A percentile compares a stretch with the other conserved stretches of the same genome.
phyloP scores from a whole-genome alignment of 2,113 vertebrate species.

The Ameiurus melas region DNA sequence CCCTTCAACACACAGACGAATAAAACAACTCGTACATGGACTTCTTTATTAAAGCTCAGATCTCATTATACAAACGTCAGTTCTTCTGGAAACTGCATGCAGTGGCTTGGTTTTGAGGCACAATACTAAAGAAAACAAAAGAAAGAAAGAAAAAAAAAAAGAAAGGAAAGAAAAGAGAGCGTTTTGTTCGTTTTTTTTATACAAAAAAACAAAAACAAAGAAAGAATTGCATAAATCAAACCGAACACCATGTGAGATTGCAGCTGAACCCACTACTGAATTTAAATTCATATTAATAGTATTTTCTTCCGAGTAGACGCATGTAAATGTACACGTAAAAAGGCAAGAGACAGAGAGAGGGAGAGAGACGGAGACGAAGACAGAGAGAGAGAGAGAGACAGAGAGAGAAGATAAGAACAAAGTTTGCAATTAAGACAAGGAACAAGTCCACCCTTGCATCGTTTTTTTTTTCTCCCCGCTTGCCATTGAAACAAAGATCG shows the following conservation, averaged over 20 bases:
- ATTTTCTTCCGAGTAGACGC: conserved; percentile 59
- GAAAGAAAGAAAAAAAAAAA: too few species aligned
- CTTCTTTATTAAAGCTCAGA: conserved; percentile 84
- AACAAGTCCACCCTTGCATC: conserved; percentile 59
- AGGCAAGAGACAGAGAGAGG: conserved; percentile 60
- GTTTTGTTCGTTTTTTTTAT: conserved; percentile 55
- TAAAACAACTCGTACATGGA: conserved; percentile 70
- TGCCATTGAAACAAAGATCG: conserved; percentile 52
- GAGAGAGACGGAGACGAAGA: conserved; percentile 43
- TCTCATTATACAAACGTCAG: conserved; percentile 79
- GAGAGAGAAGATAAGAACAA: conserved; percentile 46
- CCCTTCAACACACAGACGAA: background rate
- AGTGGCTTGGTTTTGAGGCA: conserved; percentile 79
- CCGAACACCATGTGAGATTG: conserved; percentile 66
- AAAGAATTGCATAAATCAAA: conserved; percentile 78
- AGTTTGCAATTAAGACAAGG: conserved; percentile 64
- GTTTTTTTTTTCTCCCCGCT: conserved; percentile 27
- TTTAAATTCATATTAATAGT: conserved; percentile 58
- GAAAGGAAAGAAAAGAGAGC: conserved; percentile 53
- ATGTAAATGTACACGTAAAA: conserved; percentile 58
- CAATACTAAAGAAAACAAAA: conserved; percentile 67
- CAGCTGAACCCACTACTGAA: conserved; percentile 69
- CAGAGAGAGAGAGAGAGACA: conserved; percentile 44
- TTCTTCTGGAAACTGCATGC: conserved; percentile 76
- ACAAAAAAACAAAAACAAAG: conserved; percentile 51